phyloP scores from a whole-genome alignment of 2,113 vertebrate species.

The Callospermophilus lateralis region DNA sequence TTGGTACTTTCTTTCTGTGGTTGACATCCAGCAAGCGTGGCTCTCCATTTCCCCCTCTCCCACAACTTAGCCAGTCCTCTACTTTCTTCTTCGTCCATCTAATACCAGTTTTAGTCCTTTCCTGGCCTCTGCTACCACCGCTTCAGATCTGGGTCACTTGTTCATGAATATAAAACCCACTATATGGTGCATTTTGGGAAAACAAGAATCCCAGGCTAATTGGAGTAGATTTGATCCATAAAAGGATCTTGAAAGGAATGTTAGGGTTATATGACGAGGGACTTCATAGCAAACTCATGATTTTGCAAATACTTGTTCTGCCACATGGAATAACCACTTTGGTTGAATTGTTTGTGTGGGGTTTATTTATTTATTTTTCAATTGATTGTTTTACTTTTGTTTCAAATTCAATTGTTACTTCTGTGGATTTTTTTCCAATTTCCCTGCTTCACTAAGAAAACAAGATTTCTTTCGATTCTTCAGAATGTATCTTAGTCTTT shows the following conservation, averaged over 20 bases:
- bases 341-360: not conserved
- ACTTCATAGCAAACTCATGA: not conserved
- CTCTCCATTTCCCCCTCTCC: not conserved
- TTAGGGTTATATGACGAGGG: not conserved
- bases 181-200: not conserved
- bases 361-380: not conserved
- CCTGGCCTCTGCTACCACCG: not conserved
- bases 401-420: conserved; percentile 50
- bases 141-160: not conserved
- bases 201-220: not conserved
- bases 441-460: conserved; percentile 48
- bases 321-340: not conserved
- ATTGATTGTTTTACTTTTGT: not conserved
- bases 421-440: not conserved
- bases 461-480: conserved; percentile 49
- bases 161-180: not conserved
- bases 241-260: not conserved
- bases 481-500: conserved; percentile 40
- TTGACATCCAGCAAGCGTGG: not conserved
- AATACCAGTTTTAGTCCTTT: not conserved
- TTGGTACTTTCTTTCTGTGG: not conserved
- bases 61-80: not conserved
- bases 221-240: not conserved
- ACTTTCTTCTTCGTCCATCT: not conserved
- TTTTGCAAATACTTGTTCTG: not conserved